Evolutionary conservation across 2,888 invertebrate species (phyloP), one percentile per base, ranked within the genome.

Genomic region (Metacarcinus magister): DNA sequence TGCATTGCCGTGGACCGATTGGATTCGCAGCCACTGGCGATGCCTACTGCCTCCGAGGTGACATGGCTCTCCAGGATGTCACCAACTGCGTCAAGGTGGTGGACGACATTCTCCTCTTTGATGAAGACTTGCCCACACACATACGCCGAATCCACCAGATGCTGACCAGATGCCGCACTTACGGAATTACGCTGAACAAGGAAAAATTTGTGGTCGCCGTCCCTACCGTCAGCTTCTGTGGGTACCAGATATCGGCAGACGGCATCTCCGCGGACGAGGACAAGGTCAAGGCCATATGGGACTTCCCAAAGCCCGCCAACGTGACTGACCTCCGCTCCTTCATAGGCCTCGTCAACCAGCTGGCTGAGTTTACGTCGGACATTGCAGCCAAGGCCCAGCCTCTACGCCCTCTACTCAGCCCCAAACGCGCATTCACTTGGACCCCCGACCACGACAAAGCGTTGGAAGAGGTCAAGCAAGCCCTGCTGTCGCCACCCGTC

Each of bases 21-120:
- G 93, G 75, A 8, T 60, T 93, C 32, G 39, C 93, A 67, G 93
- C 2, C 13, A 93, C 92, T 8, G 92, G 46, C 23, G 87, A 87
- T 32, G 4, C 87, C 87, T 87, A 2, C 87, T 87, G 87, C 87
- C 92, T 92, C n/a, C n/a, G 92, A 23, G 92, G 46, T 19, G 92
- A 92, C n/a, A 43, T 16, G 92, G 44, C 46, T 16, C 19, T 92
- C 3, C 23, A 91, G 43, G 91, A 16, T 44, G 4, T 87, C n/a
- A 10, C n/a, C 28, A 87, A 87, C 13, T 87, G 87, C 23, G 87
- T 87, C 87, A 60, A 93, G 67, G 75, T 93, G 5, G 93, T 93
- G 0, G 75, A 93, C 60, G 75, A 93, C 39, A 39, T 60, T 10
- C 67, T 93, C 67, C 32, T 67, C 0, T 93, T 32, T 93, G 67